These are phyloP conservation scores for Tetropium fuscum DNA, from an alignment of 2,888 invertebrate species.

Conservation along the genomic window DNA sequence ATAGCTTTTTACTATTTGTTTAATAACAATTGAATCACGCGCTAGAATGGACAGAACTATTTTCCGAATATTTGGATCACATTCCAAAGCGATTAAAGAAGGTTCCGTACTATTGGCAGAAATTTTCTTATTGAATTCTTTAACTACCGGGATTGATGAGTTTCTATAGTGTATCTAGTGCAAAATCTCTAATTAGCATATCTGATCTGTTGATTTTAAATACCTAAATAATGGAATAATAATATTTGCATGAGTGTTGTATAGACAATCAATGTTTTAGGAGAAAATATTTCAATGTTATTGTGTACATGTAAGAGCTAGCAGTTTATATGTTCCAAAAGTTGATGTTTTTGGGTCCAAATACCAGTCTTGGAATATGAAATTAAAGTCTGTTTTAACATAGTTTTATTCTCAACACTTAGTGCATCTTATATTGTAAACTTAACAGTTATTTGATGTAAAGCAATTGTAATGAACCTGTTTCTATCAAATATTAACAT, in stretches of 20 bases:
- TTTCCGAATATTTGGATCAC: too few species aligned
- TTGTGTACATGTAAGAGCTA: slow-evolving; percentile 9
- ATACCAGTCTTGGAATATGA: slow-evolving; percentile 7
- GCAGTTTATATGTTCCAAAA: slow-evolving; percentile 23
- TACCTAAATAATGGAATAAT: slow-evolving; percentile 19
- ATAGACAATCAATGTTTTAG: slow-evolving; percentile 34
- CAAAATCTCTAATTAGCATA: too few species aligned
- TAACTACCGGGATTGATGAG: too few species aligned
- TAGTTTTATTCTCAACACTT: slow-evolving; percentile 1
- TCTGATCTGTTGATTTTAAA: too few species aligned
- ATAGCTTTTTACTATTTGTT: too few species aligned
- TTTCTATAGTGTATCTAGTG: too few species aligned
- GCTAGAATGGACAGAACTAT: too few species aligned
- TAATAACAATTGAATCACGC: too few species aligned
- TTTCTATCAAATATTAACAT: neutral
- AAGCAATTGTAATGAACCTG: too few species aligned
- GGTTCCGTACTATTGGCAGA: too few species aligned
- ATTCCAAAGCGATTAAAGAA: too few species aligned
- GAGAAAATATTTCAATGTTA: slow-evolving; percentile 4
- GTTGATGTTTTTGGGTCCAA: slow-evolving; percentile 22
- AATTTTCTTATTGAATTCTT: too few species aligned
- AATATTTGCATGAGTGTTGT: slow-evolving; percentile 23
- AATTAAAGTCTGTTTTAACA: slow-evolving; percentile 14
- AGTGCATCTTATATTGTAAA: neutral
- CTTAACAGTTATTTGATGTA: neutral